Conservation (phyloP, 2,113 vertebrate species). For the Ceratotherium simum region DNA sequence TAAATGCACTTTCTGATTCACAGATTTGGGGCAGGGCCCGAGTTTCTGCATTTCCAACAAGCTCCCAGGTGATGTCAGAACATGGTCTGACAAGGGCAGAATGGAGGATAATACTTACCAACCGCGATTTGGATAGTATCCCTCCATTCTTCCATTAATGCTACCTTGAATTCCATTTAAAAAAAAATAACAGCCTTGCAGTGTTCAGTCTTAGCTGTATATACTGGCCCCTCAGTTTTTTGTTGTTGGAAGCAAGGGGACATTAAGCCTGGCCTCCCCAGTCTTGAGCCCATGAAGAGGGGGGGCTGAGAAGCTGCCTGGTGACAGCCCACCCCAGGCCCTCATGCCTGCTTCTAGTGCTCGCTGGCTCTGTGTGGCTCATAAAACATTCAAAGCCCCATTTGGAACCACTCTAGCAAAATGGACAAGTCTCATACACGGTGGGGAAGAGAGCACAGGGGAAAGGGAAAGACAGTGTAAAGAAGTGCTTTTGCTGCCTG, state of each 20-base stretch:
- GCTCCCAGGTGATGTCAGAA: not conserved
- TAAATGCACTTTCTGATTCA: not conserved
- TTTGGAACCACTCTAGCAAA: constrained; percentile 75
- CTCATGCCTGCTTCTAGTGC: not conserved
- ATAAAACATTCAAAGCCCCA: constrained; percentile 70
- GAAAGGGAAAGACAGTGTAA: constrained; percentile 11
- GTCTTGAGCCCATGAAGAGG: not conserved
- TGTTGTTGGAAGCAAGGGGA: not conserved
- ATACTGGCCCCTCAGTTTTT: too few species aligned
- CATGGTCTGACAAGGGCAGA: rapidly evolving
- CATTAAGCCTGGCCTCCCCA: rapidly evolving
- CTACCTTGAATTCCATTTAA: not conserved
- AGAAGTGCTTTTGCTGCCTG: not conserved
- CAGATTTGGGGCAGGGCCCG: rapidly evolving
- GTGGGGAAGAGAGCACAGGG: not conserved
- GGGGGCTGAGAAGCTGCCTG: not conserved
- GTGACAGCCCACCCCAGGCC: rapidly evolving
- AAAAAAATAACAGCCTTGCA: not conserved
- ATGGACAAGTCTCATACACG: constrained; percentile 40
- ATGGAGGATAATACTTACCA: rapidly evolving
- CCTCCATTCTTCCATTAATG: not conserved
- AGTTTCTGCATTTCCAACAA: not conserved
- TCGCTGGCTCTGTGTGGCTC: constrained; percentile 1
- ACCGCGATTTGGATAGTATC: rapidly evolving
- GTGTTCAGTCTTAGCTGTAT: not conserved